Evolutionary conservation across 35 echinoderm and acorn worm species (phyloP), one percentile per base, ranked within the genome.

Genomic region (Apostichopus japonicus): DNA sequence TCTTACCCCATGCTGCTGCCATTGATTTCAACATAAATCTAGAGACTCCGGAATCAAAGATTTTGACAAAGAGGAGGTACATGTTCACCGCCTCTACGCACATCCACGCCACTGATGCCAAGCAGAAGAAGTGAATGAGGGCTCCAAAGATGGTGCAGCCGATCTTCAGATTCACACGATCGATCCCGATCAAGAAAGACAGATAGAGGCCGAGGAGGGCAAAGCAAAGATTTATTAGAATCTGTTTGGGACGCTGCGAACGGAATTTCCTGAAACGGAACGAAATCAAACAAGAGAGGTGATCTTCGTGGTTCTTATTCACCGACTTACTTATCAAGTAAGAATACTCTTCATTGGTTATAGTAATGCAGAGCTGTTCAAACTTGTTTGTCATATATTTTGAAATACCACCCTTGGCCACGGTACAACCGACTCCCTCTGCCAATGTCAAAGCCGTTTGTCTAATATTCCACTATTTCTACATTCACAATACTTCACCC

Each of bases 121-220:
- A 65, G 10, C 92, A 78, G 94, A 95, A 95, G 90, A 83, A 95
- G 54, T 95, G 94, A 13, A 95, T 56, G 65, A 95, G 77, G 65
- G 72, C 79, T 5, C 90, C 94, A 19, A 73, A 65, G 10, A 80
- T 55, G 27, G 87, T 59, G 55, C 94, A 95, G 7, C 93, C 87
- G 7, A 13, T 62, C 56, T 54, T 59, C 7, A 33, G 70, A 10
- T 76, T 76, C 2, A 15, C 54, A 15, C 56, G 92, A 24, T 90
- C 56, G 7, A 93, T 77, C 10, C 92, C 86, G 62, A 78, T 24
- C 17, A 93, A 15, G 67, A 93, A 93, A 4, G 56, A 58, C 16
- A 93, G 6, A 54, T 93, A 93, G 15, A 93, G 72, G 2, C 92
- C 83, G 4, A 93, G 84, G 6, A 93, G 53, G 51, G 92, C 83